Evolutionary conservation across 2,888 invertebrate genomes (phyloP).

Genomic region (Sabellastarte sp.): DNA sequence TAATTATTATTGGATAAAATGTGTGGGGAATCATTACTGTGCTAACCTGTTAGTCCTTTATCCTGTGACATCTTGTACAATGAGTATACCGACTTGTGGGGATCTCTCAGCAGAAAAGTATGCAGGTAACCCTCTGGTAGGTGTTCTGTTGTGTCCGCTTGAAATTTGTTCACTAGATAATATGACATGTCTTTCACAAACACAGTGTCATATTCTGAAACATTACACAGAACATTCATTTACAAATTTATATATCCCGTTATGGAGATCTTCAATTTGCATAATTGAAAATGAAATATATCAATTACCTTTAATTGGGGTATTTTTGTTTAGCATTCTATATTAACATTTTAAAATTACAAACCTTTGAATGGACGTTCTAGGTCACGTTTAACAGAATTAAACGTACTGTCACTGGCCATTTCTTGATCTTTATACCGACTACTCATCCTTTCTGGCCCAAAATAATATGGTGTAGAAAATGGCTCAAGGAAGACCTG

Average conservation of each 20-base stretch:
- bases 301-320: too few relatives aligned
- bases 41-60: conserved; percentile 34
- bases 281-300: too few relatives aligned
- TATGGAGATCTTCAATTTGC: too few relatives aligned
- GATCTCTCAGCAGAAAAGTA: conserved; percentile 37
- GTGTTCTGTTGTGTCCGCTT: conserved; percentile 22
- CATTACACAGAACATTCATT: too few relatives aligned
- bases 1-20: too few relatives aligned
- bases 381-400: conserved; percentile 23
- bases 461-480: conserved; percentile 36
- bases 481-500: conserved; percentile 38
- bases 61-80: conserved; percentile 40
- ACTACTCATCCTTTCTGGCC: conserved; percentile 33
- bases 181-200: conserved; percentile 45
- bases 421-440: conserved; percentile 28
- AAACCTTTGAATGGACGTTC: background rate
- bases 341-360: too few relatives aligned
- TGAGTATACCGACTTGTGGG: conserved; percentile 36
- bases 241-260: too few relatives aligned
- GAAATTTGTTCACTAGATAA: conserved; percentile 29
- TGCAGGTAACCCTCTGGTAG: conserved; percentile 34
- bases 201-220: conserved; percentile 24
- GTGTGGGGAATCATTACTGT: too few relatives aligned
- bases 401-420: conserved; percentile 28
- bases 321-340: background rate